A percentile compares a stretch with the other conserved stretches of the same genome.
Conservation (phyloP, 2,888 invertebrate genomes). For the Stenotaenia linearis region DNA sequence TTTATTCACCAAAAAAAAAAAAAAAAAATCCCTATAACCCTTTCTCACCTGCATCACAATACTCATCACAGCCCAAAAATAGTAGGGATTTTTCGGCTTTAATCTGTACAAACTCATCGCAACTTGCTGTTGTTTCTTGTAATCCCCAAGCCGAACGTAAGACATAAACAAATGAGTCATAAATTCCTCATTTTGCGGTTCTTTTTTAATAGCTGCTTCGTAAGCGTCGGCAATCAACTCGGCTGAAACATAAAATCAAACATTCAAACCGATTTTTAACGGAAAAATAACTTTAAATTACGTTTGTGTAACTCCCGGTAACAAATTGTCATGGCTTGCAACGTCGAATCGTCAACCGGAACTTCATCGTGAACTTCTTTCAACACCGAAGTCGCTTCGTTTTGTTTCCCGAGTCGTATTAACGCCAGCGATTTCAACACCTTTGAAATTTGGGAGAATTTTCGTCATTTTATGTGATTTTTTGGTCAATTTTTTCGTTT, state of each 20-base stretch:
- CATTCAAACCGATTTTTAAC: not conserved
- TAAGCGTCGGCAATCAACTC: slow-evolving; percentile 82
- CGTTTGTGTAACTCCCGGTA: slow-evolving; percentile 87
- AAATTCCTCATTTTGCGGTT: slow-evolving; percentile 84
- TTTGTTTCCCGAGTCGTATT: slow-evolving; percentile 75
- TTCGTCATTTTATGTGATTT: not conserved
- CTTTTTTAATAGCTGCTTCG: slow-evolving; percentile 77
- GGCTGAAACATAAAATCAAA: slow-evolving; percentile 56
- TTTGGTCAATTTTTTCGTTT: not conserved
- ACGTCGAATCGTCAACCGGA: slow-evolving; percentile 83
- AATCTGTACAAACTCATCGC: slow-evolving; percentile 87
- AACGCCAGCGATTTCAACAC: slow-evolving; percentile 88
- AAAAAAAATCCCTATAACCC: no score
- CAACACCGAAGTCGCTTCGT: slow-evolving; percentile 70
- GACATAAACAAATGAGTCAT: slow-evolving; percentile 93
- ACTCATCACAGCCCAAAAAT: slow-evolving; percentile 98
- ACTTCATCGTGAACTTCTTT: slow-evolving; percentile 65
- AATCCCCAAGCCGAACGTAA: slow-evolving; percentile 83
- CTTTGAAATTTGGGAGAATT: no score
- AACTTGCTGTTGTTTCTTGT: slow-evolving; percentile 79
- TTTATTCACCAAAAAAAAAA: no score
- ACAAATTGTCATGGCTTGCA: slow-evolving; percentile 92
- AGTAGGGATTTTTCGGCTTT: slow-evolving; percentile 89
- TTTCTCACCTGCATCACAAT: slow-evolving; percentile 78
- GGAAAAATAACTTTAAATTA: slow-evolving; percentile 47